Percentiles rank a stretch among this genome's conserved stretches.
Evolutionary conservation across 2,888 invertebrate species (phyloP).

Genomic region (Pammene aurita): DNA sequence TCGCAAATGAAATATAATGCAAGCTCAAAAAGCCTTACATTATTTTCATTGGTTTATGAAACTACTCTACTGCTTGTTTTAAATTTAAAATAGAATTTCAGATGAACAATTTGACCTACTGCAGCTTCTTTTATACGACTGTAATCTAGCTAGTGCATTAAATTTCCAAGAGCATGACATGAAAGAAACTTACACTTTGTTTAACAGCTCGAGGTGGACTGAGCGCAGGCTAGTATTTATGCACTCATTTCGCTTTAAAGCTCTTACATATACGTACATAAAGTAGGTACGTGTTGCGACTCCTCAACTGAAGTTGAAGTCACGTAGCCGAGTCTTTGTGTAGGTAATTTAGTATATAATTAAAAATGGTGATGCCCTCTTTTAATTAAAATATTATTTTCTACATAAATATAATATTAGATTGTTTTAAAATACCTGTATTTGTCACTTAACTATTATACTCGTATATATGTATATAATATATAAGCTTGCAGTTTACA

Average conservation of each 20-base stretch:
- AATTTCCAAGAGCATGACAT: conserved; percentile 25
- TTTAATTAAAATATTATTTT: no score
- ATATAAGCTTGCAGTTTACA: no score
- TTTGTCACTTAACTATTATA: no score
- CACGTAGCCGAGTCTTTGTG: conserved; percentile 1
- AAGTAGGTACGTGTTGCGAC: background rate
- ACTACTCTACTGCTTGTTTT: no score
- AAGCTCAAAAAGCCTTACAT: no score
- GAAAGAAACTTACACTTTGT: conserved; percentile 36
- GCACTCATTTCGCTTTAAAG: conserved; percentile 21
- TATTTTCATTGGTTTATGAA: background rate
- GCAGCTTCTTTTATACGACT: background rate
- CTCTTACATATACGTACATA: conserved; percentile 7
- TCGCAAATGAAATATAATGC: no score
- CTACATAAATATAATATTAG: no score
- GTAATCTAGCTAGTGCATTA: conserved; percentile 43
- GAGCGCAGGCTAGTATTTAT: conserved; percentile 31
- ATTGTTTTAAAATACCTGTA: no score
- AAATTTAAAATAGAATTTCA: background rate
- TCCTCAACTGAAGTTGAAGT: conserved; percentile 4
- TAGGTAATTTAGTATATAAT: background rate
- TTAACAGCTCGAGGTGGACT: conserved; percentile 28
- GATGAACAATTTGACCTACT: background rate
- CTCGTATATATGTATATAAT: no score
- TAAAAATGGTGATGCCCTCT: no score